Base-by-base conservation (phyloP, 1,140 invertebrate genomes). In the Dryas iulia region DNA sequence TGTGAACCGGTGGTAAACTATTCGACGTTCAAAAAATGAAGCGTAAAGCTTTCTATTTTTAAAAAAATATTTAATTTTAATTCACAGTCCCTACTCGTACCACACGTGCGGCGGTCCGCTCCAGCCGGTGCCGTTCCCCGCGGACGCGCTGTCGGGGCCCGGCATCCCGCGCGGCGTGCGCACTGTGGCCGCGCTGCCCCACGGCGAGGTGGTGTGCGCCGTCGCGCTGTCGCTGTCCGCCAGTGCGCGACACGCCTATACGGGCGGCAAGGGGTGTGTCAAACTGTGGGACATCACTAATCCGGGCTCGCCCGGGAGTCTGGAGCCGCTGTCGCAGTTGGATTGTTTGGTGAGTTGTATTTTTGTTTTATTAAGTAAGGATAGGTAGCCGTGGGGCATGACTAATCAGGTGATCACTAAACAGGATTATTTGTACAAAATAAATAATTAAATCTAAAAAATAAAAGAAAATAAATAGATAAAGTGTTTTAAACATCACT, bases 201-300 rank as follows among this genome's bases (percentile, higher is more conserved):
- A 99, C 87, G 98, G 98, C 8, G 98, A 99, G 92, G 98, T 96
- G 23, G 95, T 96, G 92, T 99, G 92, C 95, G 98, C 95, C 89
- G 98, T 93, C 92, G 99, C 92, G 92, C 97, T 94, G 94, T 99
- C 93, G 89, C 77, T 82, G n/a, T 67, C 93, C 60, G 97, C 97
- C 92, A 96, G 97, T 35, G 97, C 97, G 65, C 95, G 98, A 87
- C 97, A 98, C 89, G 98, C 99, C 5, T 99, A 99, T 91, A 99
- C 98, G 11, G 98, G 98, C n/a, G 98, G 98, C 61, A 99, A 99
- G 92, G 98, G 98, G 54, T 99, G 98, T 92, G 98, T 99, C 54
- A 99, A 99, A 93, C 96, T 99, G n/a, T 97, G 96, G 96, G 96
- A 97, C 82, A 96, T 98, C 77, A 96, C 96, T 81, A 96, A 97